phyloP scores from a whole-genome alignment of 2,888 invertebrate genomes.

The Drosophila demipolita region DNA sequence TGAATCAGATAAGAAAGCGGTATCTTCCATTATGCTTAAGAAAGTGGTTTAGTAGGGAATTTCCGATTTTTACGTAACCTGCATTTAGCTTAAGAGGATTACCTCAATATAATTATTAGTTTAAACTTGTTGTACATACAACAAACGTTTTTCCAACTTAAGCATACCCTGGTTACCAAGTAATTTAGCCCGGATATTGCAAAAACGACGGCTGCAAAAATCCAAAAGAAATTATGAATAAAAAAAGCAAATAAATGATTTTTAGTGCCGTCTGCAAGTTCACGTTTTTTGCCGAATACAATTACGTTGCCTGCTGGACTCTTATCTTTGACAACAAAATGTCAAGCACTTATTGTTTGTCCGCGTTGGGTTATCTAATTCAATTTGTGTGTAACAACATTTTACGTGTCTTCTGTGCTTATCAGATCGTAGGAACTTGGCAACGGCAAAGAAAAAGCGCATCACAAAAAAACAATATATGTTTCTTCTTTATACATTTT shows the following conservation, averaged over 20 bases:
- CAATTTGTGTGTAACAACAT: conserved; percentile 59
- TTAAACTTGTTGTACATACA: background rate
- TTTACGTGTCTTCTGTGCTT: conserved; percentile 36
- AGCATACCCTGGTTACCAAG: background rate
- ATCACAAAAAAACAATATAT: background rate
- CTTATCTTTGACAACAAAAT: conserved; percentile 62
- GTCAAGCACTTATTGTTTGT: conserved; percentile 45
- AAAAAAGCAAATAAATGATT: background rate
- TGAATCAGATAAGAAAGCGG: conserved; percentile 32
- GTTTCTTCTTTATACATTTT: conserved; percentile 27
- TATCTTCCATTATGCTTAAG: background rate
- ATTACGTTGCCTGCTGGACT: conserved; percentile 40
- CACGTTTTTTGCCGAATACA: conserved; percentile 29
- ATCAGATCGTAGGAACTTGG: conserved; percentile 54
- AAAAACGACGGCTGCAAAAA: conserved; percentile 11
- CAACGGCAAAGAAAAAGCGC: conserved; percentile 13
- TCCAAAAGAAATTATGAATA: background rate
- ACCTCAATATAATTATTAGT: background rate
- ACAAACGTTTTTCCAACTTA: background rate
- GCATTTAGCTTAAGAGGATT: background rate
- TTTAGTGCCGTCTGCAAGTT: conserved; percentile 57
- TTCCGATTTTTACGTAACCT: background rate
- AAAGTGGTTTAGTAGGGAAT: background rate
- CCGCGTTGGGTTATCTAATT: conserved; percentile 68
- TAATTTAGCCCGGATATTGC: conserved; percentile 3